Base-by-base conservation (phyloP, 2,113 vertebrate genomes). In the Eptesicus fuscus region DNA sequence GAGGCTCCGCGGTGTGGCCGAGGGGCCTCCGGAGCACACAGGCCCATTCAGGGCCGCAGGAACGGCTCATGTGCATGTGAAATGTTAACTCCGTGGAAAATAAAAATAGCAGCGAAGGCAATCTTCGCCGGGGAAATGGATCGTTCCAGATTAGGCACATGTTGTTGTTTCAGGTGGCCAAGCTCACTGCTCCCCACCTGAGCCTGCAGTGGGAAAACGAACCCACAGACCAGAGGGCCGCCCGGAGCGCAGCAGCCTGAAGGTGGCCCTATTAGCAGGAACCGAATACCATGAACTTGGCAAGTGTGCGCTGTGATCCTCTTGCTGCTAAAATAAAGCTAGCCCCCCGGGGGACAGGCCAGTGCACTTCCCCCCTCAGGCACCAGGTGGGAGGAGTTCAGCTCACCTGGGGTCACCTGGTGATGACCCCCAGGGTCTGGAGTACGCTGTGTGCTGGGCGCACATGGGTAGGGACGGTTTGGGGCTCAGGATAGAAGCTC, bases 141-240 rank as follows among this genome's bases (percentile, higher is more conserved):
- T 95, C 71, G 53, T 59, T 74, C 61, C 49, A 78, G 96, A 95
- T 95, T 59, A 95, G 95, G 93, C 80, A 18, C 67, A 59, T 28
- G 56, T 35, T 97, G 96, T 94, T 97, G 71, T 95, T 97, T 96
- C 96, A 95, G 96, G 93, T 95, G 97, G 88, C 59, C 56, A 74
- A 65, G 0, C 88, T 67, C 63, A 20, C 5, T 77, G 83, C 92
- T 82, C n/a, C 69, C 90, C 79, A 74, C 63, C 61, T 3, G 13
- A 94, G 59, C 67, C 32, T 30, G 49, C 79, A 87, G 51, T 87
- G 94, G 32, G 40, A 94, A 96, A 89, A 74, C 37, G 79, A 82
- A 96, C 83, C 80, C 82, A 25, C 76, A 76, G 51, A 59, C 44
- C 30, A 0, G 82, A 80, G 63, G 80, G 88, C 84, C 70, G 32